Percentiles rank a stretch among this genome's conserved stretches.
phyloP scores from a whole-genome alignment of 2,797 vertebrate genomes.

The Capromys pilorides region DNA sequence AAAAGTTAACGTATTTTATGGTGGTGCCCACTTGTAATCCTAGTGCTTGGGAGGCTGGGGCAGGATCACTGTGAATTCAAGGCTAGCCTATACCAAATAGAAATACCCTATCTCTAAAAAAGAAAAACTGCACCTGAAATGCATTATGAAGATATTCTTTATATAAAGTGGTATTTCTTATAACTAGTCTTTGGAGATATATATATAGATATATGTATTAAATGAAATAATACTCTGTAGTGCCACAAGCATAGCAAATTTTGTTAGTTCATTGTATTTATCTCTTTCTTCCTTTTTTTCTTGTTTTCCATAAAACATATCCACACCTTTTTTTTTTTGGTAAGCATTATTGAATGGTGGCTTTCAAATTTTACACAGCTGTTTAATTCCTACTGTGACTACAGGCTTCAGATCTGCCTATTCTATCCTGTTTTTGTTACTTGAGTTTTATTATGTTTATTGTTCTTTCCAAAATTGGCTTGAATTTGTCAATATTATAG shows the following conservation, averaged over 20 bases:
- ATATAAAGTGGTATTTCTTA: constrained; percentile 22
- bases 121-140: neutral
- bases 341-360: neutral
- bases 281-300: neutral
- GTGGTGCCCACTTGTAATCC: neutral
- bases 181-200: neutral
- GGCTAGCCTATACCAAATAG: neutral
- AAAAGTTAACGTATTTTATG: neutral
- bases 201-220: neutral
- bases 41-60: neutral
- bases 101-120: neutral
- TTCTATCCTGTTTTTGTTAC: constrained; percentile 25
- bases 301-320: neutral
- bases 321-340: neutral
- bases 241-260: constrained; percentile 48
- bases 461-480: neutral
- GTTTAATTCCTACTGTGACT: constrained; percentile 26
- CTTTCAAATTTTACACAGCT: constrained; percentile 27
- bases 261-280: neutral
- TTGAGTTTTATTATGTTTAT: neutral
- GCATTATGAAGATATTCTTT: constrained; percentile 22
- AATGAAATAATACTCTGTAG: neutral
- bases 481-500: constrained; percentile 4
- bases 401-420: neutral
- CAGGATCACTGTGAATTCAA: neutral